These are phyloP conservation scores for Myopa testacea DNA, from an alignment of 2,888 invertebrate species.

Conservation along the genomic window DNA sequence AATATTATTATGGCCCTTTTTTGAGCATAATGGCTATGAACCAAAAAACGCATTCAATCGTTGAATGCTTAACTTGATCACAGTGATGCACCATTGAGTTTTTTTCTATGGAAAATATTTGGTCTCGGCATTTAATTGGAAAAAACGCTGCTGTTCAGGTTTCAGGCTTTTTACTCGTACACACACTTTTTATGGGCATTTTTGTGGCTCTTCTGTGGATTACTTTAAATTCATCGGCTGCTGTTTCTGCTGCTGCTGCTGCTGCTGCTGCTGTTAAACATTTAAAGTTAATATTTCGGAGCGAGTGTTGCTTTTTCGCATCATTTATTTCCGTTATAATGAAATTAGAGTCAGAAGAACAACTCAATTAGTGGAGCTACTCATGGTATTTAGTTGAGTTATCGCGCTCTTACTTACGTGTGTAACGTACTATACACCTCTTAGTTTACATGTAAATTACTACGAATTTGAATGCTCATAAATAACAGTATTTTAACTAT, in stretches of 20 bases:
- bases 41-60: background rate
- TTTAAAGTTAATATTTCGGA: background rate
- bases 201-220: slow-evolving; percentile 22
- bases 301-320: background rate
- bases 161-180: background rate
- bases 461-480: no score
- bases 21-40: background rate
- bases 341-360: background rate
- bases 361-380: background rate
- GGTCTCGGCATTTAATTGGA: slow-evolving; percentile 4
- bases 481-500: no score
- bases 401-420: no score
- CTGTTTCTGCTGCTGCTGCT: background rate
- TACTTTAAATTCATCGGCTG: slow-evolving; percentile 21
- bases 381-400: background rate
- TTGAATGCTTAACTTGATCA: background rate
- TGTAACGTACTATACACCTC: no score
- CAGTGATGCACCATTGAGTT: background rate
- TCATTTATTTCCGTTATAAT: background rate
- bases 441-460: no score
- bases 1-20: background rate
- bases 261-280: background rate
- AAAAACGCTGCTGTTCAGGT: slow-evolving; percentile 1
- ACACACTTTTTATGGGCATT: slow-evolving; percentile 3
- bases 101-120: background rate